Conservation (phyloP, 2,888 invertebrate genomes). For the Lithophane ornitopus region DNA sequence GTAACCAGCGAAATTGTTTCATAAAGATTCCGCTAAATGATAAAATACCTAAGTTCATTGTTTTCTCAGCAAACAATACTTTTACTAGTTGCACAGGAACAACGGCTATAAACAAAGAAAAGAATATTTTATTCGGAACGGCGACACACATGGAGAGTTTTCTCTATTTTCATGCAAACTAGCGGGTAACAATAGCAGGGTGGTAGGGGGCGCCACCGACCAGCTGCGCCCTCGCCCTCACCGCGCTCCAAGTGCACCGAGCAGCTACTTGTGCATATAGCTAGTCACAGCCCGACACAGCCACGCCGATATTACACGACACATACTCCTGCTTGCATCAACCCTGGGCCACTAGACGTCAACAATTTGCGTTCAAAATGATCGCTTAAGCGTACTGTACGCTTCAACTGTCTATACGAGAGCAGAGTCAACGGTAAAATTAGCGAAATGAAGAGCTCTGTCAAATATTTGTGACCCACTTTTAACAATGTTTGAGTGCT, state of each 20-base stretch:
- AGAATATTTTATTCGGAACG: slow-evolving; percentile 87
- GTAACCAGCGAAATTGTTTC: slow-evolving; percentile 70
- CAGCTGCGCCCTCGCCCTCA: slow-evolving; percentile 79
- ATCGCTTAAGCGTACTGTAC: slow-evolving; percentile 7
- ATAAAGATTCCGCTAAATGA: slow-evolving; percentile 69
- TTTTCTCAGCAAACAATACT: slow-evolving; percentile 81
- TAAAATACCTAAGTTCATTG: slow-evolving; percentile 78
- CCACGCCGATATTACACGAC: slow-evolving; percentile 16
- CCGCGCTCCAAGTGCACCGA: slow-evolving; percentile 80
- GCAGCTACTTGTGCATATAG: slow-evolving; percentile 44
- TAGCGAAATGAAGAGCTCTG: slow-evolving; percentile 61
- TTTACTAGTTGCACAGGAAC: slow-evolving; percentile 83
- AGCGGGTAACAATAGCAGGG: slow-evolving; percentile 84
- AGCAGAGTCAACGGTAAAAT: slow-evolving; percentile 66
- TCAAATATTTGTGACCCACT: slow-evolving; percentile 67
- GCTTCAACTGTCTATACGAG: slow-evolving; percentile 24
- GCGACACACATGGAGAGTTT: slow-evolving; percentile 86
- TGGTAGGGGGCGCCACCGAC: slow-evolving; percentile 72
- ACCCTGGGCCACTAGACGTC: neutral
- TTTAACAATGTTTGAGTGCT: slow-evolving; percentile 57
- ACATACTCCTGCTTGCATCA: slow-evolving; percentile 8
- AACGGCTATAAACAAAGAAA: slow-evolving; percentile 84
- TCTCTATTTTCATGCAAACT: slow-evolving; percentile 88
- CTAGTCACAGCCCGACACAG: slow-evolving; percentile 21
- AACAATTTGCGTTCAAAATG: neutral